phyloP scores from a whole-genome alignment of 2,888 invertebrate genomes.

The Julus scanicus region DNA sequence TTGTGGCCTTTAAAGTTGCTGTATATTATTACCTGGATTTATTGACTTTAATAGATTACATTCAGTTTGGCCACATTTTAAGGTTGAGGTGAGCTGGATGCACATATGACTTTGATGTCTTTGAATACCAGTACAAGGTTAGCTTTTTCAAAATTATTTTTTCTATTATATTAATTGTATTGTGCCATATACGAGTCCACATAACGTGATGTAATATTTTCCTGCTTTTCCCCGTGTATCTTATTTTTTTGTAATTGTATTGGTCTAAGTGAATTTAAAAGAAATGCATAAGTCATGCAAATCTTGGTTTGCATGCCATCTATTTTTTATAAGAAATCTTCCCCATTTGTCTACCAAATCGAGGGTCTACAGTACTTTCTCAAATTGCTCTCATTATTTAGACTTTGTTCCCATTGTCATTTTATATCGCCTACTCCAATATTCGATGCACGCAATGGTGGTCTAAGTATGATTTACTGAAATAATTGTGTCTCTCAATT shows the following conservation, averaged over 20 bases:
- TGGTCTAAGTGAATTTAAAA: background rate
- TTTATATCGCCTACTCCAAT: background rate
- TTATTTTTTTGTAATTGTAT: background rate
- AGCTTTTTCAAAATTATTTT: slow-evolving; percentile 7
- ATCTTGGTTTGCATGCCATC: no score
- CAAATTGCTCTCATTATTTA: background rate
- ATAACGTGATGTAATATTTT: slow-evolving; percentile 24
- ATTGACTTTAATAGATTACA: background rate
- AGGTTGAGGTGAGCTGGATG: slow-evolving; percentile 29
- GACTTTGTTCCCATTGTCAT: background rate
- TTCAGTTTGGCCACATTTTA: background rate
- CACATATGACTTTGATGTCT: background rate
- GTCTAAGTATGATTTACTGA: background rate
- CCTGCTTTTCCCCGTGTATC: background rate
- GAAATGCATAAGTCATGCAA: no score
- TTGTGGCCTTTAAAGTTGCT: background rate
- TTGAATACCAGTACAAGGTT: slow-evolving; percentile 25
- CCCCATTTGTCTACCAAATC: no score
- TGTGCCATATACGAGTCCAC: background rate
- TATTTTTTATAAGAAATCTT: no score
- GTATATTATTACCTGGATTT: background rate
- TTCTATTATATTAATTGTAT: background rate
- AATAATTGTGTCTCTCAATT: background rate
- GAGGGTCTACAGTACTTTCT: background rate
- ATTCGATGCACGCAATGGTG: background rate